Evolutionary conservation across 2,113 vertebrate genomes (phyloP).

Genomic region (Puffinus mauretanicus): DNA sequence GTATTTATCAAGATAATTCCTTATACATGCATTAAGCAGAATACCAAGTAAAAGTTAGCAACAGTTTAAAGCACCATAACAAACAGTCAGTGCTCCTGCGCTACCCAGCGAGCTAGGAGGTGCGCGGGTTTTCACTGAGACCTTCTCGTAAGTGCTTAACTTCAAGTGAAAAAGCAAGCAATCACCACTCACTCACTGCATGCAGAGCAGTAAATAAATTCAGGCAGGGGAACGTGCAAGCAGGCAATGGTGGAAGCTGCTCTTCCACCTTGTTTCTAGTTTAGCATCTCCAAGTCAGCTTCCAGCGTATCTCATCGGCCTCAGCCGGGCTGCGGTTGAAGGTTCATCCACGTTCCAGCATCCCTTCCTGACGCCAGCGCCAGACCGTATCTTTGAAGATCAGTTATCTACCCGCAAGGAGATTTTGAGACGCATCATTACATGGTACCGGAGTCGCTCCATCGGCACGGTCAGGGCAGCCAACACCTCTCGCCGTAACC

Average conservation of each 20-base stretch:
- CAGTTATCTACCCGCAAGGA: background rate
- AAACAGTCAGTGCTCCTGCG: fast-evolving
- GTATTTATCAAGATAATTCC: background rate
- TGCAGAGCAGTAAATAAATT: background rate
- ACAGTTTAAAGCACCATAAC: background rate
- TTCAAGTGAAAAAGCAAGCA: background rate
- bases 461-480: fast-evolving
- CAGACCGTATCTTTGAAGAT: background rate
- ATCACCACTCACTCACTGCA: background rate
- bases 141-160: background rate
- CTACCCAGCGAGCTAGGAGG: fast-evolving
- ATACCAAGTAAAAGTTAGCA: background rate
- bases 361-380: background rate
- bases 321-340: background rate
- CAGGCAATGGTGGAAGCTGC: background rate
- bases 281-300: background rate
- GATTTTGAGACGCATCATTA: background rate
- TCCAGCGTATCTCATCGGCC: background rate
- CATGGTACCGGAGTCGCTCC: fast-evolving
- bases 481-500: fast-evolving
- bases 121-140: background rate
- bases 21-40: background rate
- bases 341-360: background rate
- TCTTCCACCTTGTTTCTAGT: background rate
- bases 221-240: background rate